A percentile compares a stretch with the other conserved stretches of the same genome.
phyloP scores from a whole-genome alignment of 2,888 invertebrate species.

The Octodonta nipae region DNA sequence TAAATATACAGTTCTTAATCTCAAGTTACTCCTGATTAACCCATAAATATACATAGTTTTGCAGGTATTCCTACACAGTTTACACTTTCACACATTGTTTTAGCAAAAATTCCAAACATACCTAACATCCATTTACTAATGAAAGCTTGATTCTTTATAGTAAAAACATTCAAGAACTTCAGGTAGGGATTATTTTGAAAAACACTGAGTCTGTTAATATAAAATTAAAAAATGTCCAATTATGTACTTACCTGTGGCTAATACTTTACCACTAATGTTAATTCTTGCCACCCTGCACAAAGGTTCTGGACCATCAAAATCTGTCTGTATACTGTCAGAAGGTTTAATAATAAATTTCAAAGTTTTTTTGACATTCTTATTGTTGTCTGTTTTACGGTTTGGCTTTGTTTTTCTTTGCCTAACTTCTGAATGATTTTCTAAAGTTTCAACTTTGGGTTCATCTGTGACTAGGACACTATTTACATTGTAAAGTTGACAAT shows the following conservation, averaged over 20 bases:
- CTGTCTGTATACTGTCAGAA: slow-evolving; percentile 70
- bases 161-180: too few relatives aligned
- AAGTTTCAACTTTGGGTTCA: slow-evolving; percentile 37
- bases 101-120: too few relatives aligned
- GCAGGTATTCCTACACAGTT: too few relatives aligned
- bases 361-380: slow-evolving; percentile 41
- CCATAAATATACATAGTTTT: too few relatives aligned
- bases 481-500: slow-evolving; percentile 74
- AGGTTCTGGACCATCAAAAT: slow-evolving; percentile 65
- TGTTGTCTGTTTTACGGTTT: slow-evolving; percentile 41
- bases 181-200: too few relatives aligned
- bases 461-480: slow-evolving; percentile 35
- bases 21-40: too few relatives aligned
- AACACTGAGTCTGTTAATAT: too few relatives aligned
- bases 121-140: too few relatives aligned
- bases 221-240: too few relatives aligned
- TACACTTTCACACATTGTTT: too few relatives aligned
- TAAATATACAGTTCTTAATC: too few relatives aligned
- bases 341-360: slow-evolving; percentile 65
- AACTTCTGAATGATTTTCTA: slow-evolving; percentile 26
- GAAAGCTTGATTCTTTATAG: too few relatives aligned
- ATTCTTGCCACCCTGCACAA: slow-evolving; percentile 67
- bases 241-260: slow-evolving; percentile 74
- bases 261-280: slow-evolving; percentile 58
- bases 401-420: slow-evolving; percentile 45